Base-by-base conservation (phyloP, 2,113 vertebrate genomes). In the Emydocephalus ijimae region DNA sequence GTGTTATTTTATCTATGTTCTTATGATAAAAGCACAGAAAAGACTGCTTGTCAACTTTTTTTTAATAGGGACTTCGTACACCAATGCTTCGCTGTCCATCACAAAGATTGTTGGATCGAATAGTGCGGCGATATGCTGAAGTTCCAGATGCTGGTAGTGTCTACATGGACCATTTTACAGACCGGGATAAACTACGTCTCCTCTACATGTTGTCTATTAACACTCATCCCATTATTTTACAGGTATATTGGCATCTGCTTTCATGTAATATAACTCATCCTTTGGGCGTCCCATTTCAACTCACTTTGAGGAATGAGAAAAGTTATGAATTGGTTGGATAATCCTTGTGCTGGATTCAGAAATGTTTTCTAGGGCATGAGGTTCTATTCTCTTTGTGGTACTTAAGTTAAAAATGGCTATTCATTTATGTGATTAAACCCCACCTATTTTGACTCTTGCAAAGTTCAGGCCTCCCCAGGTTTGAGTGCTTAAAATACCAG, bases 181-280 rank as follows among this genome's bases (percentile, higher is more conserved):
- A 98, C 26, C 93, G 96, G 3, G 98, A 98, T 96, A 98, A 98
- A 91, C 93, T 98, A 87, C 97, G 98, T 23, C 98, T 98, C 45
- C 96, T 98, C 11, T 98, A 98, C 94, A 98, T 98, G 0, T 96
- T 98, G 55, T 96, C 98, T 69, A 97, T 98, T 95, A 98, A 98
- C 69, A 91, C 98, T 0, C 98, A 98, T 55, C 98, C 98, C 93
- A 98, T 98, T 92, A 91, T 98, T 50, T 89, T 98, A 21, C 98
- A 98, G 98, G 98, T 98, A 96, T 0, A 50, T 29, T 14, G 61
- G 29, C 48, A 52, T 87, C 21, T 20, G 11, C 21, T 23, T 90
- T 89, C 69, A 20, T 89, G 54, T 26, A 61, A 10, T 29, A 4
- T 64, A 43, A 61, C 61, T 54, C 23, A 50, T 56, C 26, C 39